Conservation (phyloP, 2,888 invertebrate genomes). For the Tetragnatha montana region DNA sequence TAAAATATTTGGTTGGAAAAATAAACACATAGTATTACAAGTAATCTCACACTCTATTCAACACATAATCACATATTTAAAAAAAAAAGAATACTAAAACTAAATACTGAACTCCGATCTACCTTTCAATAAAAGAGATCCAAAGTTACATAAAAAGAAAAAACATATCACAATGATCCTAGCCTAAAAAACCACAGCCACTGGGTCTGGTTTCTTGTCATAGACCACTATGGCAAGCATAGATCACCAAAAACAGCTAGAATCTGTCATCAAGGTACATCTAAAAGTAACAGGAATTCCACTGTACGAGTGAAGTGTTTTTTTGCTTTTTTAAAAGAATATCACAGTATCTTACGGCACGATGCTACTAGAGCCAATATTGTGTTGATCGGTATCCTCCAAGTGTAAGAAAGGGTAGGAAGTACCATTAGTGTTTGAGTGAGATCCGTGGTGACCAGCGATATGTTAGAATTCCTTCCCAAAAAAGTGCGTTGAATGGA, state of each 20-base stretch:
- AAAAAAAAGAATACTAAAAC: slow-evolving; percentile 20
- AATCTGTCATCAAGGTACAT: slow-evolving; percentile 24
- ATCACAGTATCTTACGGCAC: slow-evolving; percentile 53
- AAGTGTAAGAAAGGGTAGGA: slow-evolving; percentile 32
- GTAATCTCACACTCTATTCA: not conserved
- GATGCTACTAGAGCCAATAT: slow-evolving; percentile 16
- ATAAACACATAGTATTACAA: not conserved
- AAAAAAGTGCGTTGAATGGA: slow-evolving; percentile 47
- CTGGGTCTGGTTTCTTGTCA: not conserved
- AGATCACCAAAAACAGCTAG: slow-evolving; percentile 29
- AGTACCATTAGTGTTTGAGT: slow-evolving; percentile 8
- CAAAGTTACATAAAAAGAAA: slow-evolving; percentile 10
- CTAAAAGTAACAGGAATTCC: slow-evolving; percentile 38
- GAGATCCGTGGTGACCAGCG: slow-evolving; percentile 40
- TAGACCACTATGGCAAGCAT: slow-evolving; percentile 6
- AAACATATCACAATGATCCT: slow-evolving; percentile 57
- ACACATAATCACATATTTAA: not conserved
- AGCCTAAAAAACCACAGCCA: slow-evolving; percentile 17
- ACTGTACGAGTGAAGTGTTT: not conserved
- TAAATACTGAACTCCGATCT: slow-evolving; percentile 22
- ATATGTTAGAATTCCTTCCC: slow-evolving; percentile 52
- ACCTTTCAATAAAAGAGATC: not conserved
- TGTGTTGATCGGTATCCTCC: slow-evolving; percentile 1
- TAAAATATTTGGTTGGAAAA: not conserved
- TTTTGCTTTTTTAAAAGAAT: slow-evolving; percentile 3